Conservation (phyloP, 2,888 invertebrate species). For the Ochlodes sylvanus region DNA sequence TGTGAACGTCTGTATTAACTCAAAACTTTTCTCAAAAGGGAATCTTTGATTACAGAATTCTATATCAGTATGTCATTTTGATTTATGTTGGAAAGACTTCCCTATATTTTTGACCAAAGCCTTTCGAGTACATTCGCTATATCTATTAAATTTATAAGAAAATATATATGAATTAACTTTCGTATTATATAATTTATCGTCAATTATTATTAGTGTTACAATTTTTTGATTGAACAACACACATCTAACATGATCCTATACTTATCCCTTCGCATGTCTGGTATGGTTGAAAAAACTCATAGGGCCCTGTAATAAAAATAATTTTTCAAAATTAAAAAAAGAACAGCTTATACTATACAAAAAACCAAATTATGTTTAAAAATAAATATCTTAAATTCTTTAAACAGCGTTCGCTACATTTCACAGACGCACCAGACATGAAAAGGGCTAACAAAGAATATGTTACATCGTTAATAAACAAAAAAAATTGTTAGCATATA, state of each 20-base stretch:
- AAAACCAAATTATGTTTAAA: no score
- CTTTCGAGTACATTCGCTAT: slow-evolving; percentile 15
- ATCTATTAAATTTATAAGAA: slow-evolving; percentile 32
- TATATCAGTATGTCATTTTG: background rate
- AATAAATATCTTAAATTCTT: no score
- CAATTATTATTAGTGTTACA: slow-evolving; percentile 28
- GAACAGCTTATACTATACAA: no score
- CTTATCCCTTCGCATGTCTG: no score
- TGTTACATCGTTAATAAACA: background rate
- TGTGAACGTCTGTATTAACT: background rate
- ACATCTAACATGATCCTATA: no score
- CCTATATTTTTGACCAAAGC: slow-evolving; percentile 6
- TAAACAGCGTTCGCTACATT: no score
- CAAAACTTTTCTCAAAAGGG: background rate
- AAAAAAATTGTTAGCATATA: slow-evolving; percentile 4
- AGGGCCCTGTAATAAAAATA: no score
- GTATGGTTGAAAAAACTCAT: no score
- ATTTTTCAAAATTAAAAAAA: no score
- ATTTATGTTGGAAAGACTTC: background rate
- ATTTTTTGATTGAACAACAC: slow-evolving; percentile 14
- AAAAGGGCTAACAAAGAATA: background rate
- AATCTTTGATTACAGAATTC: background rate
- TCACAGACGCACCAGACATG: background rate
- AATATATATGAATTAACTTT: slow-evolving; percentile 34
- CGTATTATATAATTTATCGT: slow-evolving; percentile 30